Evolutionary conservation across 2,888 invertebrate species (phyloP).

Genomic region (Herminia tarsipennalis): DNA sequence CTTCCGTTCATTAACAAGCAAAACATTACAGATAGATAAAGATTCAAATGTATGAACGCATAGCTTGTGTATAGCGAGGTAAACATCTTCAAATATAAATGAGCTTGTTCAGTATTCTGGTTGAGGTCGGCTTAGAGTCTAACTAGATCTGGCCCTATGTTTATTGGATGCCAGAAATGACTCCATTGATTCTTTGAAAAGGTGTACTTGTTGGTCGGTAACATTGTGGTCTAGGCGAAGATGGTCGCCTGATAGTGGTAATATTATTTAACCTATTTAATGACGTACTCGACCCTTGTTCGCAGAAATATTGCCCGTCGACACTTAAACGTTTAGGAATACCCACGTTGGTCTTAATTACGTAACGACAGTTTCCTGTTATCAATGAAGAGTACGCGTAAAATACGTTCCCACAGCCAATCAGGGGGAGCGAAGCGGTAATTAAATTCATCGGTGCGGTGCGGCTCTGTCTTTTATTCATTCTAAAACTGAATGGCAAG

Average conservation of each 20-base stretch:
- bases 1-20: constrained; percentile 75
- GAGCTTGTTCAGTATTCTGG: too few species aligned
- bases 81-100: constrained; percentile 16
- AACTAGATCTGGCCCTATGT: too few species aligned
- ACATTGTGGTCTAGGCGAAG: too few species aligned
- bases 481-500: constrained; percentile 66
- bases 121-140: too few species aligned
- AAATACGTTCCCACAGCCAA: constrained; percentile 52
- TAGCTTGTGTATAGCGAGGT: constrained; percentile 22
- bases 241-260: too few species aligned
- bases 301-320: too few species aligned
- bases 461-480: constrained; percentile 59
- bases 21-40: constrained; percentile 50
- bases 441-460: constrained; percentile 53
- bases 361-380: constrained; percentile 41
- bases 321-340: too few species aligned
- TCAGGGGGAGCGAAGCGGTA: constrained; percentile 45
- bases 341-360: constrained; percentile 5
- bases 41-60: constrained; percentile 30
- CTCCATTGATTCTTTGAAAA: constrained; percentile 13
- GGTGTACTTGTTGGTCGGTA: too few species aligned
- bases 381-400: constrained; percentile 38
- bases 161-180: too few species aligned
- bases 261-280: too few species aligned
- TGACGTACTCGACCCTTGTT: too few species aligned